Conservation (phyloP, 2,113 vertebrate genomes). For the Ammospiza caudacuta region DNA sequence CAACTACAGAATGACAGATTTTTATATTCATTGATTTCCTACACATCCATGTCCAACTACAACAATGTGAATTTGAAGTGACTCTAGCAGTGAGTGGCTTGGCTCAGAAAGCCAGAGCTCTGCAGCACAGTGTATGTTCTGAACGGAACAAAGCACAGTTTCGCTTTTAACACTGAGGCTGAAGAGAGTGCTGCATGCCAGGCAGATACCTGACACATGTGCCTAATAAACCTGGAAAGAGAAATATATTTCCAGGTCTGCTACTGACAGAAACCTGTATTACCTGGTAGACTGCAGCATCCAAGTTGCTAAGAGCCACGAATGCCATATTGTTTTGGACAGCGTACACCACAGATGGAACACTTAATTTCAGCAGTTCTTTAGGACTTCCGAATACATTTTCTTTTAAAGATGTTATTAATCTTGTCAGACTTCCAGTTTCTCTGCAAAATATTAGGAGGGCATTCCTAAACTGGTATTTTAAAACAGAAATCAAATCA, state of each 20-base stretch:
- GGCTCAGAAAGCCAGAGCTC: neutral
- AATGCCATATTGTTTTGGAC: slow-evolving; percentile 99
- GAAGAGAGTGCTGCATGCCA: neutral
- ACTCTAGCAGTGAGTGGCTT: neutral
- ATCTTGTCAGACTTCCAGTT: slow-evolving; percentile 79
- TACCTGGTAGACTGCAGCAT: slow-evolving; percentile 97
- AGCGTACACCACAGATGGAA: slow-evolving; percentile 93
- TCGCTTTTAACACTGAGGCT: neutral
- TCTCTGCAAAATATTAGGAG: slow-evolving; percentile 78
- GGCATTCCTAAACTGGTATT: neutral
- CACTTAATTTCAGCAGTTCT: slow-evolving; percentile 91
- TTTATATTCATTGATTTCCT: neutral
- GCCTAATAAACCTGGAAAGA: neutral
- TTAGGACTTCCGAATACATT: slow-evolving; percentile 85
- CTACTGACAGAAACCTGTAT: neutral
- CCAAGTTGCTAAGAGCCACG: slow-evolving; percentile 93
- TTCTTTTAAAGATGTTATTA: slow-evolving; percentile 80
- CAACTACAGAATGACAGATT: neutral
- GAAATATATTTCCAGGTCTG: neutral
- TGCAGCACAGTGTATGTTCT: neutral
- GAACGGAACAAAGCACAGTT: neutral
- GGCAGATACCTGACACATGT: accelerated
- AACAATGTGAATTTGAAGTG: neutral
- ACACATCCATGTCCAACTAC: neutral
- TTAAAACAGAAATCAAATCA: neutral